Evolutionary conservation across 1,140 invertebrate species (phyloP), one percentile per base, ranked within the genome.

Genomic region (Halictus rubicundus): DNA sequence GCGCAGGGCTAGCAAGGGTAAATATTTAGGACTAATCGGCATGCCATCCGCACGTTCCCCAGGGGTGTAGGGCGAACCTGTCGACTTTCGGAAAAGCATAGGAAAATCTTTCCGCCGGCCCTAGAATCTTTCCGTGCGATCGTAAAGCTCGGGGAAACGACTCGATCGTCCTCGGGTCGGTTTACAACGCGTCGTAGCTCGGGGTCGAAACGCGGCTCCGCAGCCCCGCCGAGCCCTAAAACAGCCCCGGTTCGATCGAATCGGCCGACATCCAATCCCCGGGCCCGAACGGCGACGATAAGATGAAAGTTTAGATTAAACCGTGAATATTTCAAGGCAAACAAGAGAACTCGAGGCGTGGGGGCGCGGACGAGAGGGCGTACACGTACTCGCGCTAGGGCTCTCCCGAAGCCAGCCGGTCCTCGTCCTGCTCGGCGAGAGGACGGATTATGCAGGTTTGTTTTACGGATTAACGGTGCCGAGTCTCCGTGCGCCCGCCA

Each of bases 301-400:
- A 87, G 86, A 87, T 85, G 77, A 66, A 87, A 87, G 76, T 87
- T 87, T 87, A 85, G 85, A 87, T 87, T 87, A 87, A 87, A 87
- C 72, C 77, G 73, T 87, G 86, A 87, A 87, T 87, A 87, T 87
- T 87, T 87, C 75, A 87, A 81, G 71, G 23, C 72, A 42, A 59
- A 68, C 32, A 57, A 60, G 59, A 37, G 69, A 37, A 42, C 73
- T 46, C 57, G 60, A 54, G 54, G n/a, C n/a, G n/a, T n/a, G n/a
- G n/a, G 54, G 32, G 42, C 10, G 25, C n/a, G 52, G 25, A 37
- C 46, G 60, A 57, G 32, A 49, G 54, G 32, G 32, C 42, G 52
- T 16, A n/a, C 25, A 46, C 9, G 32, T 27, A 46, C n/a, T 27
- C 19, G 61, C 46, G 25, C 39, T 65, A 74, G 75, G 54, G 60